Base-by-base conservation (phyloP, 2,797 vertebrate genomes). In the Oceanodroma leucorhoa region DNA sequence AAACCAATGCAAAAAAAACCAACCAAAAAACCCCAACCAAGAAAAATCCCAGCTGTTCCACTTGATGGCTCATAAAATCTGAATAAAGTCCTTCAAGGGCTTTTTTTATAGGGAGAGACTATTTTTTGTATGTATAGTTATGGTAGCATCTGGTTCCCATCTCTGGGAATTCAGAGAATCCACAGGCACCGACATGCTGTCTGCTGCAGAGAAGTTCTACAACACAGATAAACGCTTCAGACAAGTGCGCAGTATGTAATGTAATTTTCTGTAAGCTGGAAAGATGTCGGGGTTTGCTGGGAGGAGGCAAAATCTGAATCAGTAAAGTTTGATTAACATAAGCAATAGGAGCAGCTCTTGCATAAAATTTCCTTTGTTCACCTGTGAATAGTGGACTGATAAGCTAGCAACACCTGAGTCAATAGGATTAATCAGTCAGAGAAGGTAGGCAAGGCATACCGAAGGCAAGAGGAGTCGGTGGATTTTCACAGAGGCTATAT, bases 81-180 rank as follows among this genome's bases (percentile, higher is more conserved):
- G 91, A n/a, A 88, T 95, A 90, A 98, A 86, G 87, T 96, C 95
- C 70, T 72, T 97, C 95, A 96, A 96, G 96, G 93, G 85, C 38
- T 85, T 94, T 97, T 94, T 97, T 96, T 90, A 85, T 94, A 92
- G 87, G 34, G 70, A 93, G 94, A 95, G 67, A 87, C 67, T 89
- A 72, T 89, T 94, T 93, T 92, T 90, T 61, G 46, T 82, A 43
- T 89, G 72, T 6, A n/a, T 95, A 90, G 95, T 97, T 97, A 95
- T 45, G 73, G 94, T 79, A 96, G 87, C 97, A 97, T 97, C 95
- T 97, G 97, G 89, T 96, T 97, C 94, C 87, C 95, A 96, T 97
- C 95, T 94, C 94, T 96, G 93, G 88, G 88, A 95, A 89, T 90
- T 79, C 48, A 72, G 40, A 67, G 93, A 93, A 92, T 94, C 90